Conservation (phyloP, 2,113 vertebrate genomes). For the Antechinus stuartii region DNA sequence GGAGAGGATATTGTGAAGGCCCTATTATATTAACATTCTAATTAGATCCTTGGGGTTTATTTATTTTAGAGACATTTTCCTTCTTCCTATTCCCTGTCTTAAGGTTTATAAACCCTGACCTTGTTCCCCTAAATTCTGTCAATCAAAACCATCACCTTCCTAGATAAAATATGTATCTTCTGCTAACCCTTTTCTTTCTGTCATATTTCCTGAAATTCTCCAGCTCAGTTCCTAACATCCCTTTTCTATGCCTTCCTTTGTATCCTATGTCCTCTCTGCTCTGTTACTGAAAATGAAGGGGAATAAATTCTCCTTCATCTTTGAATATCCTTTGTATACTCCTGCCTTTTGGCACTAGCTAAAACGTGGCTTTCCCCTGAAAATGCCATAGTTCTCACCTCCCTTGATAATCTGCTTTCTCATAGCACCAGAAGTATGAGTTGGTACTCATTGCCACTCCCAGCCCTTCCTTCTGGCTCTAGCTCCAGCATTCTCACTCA, state of each 20-base stretch:
- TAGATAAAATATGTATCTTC: not conserved
- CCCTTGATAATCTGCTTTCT: not conserved
- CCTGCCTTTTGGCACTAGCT: not conserved
- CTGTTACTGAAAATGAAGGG: not conserved
- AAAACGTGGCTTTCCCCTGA: not conserved
- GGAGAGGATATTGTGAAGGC: not conserved
- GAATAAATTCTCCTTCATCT: not conserved
- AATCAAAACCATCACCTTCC: not conserved
- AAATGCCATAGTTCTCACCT: not conserved
- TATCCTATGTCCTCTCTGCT: not conserved
- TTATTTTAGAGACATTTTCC: not conserved
- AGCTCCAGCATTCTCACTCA: not conserved
- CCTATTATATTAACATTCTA: not conserved
- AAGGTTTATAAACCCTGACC: not conserved
- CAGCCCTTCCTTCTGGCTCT: not conserved
- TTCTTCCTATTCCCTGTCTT: not conserved
- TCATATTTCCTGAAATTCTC: not conserved
- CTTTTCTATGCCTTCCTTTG: not conserved
- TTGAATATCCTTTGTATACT: not conserved
- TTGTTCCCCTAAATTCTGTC: not conserved
- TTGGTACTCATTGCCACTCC: not conserved
- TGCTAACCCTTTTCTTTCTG: not conserved
- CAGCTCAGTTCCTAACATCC: not conserved
- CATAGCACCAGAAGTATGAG: not conserved
- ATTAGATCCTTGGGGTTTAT: not conserved